A percentile compares a stretch with the other conserved stretches of the same genome.
Conservation (phyloP, 2,888 invertebrate genomes). For the Apotomis capreana region DNA sequence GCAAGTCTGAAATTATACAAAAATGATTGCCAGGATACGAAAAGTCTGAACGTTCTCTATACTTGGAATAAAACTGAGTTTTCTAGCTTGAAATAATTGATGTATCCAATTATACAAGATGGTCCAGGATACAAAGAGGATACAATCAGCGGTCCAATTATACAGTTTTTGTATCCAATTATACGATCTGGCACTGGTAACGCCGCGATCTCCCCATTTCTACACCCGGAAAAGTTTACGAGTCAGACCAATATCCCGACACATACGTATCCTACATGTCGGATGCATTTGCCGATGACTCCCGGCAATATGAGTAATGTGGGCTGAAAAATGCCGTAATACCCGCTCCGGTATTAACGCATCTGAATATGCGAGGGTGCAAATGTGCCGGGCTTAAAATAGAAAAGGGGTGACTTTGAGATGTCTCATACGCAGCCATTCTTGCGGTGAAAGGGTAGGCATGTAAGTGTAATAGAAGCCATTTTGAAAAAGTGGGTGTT, state of each 20-base stretch:
- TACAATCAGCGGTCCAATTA: too few species aligned
- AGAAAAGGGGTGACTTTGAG: constrained; percentile 62
- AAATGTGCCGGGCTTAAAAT: constrained; percentile 67
- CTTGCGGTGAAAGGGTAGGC: constrained; percentile 48
- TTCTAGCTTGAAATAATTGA: too few species aligned
- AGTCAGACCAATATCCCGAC: neutral
- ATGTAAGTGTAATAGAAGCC: constrained; percentile 32
- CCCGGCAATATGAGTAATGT: constrained; percentile 60
- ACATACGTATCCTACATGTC: constrained; percentile 2
- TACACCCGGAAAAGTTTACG: neutral
- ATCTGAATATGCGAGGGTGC: constrained; percentile 75
- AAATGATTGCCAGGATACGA: too few species aligned
- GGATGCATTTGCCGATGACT: constrained; percentile 42
- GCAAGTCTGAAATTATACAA: too few species aligned
- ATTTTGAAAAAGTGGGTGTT: constrained; percentile 16
- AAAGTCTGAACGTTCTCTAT: too few species aligned
- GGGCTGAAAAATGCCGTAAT: constrained; percentile 73
- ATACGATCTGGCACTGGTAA: too few species aligned
- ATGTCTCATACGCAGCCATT: constrained; percentile 57
- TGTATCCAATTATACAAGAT: too few species aligned
- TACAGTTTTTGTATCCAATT: too few species aligned
- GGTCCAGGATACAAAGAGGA: too few species aligned
- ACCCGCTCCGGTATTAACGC: constrained; percentile 67
- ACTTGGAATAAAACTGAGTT: too few species aligned
- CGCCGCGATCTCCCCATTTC: neutral